Percentiles rank a stretch among this genome's conserved stretches.
These are phyloP conservation scores for Cyrtorhinus lividipennis DNA, from an alignment of 1,140 invertebrate genomes.

Conservation along the genomic window DNA sequence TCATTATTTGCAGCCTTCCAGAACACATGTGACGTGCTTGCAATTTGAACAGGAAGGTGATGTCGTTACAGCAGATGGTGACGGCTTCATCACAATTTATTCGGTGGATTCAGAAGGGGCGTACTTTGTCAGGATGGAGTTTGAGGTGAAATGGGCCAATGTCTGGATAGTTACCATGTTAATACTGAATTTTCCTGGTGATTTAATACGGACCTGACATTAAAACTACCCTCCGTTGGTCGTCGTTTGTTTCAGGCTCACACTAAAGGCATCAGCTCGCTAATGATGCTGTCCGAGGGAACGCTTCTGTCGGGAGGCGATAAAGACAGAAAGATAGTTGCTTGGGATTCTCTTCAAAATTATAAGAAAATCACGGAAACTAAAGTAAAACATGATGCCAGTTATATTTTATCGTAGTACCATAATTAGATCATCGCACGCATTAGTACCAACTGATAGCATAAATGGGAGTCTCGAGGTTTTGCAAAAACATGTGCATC, in stretches of 20 bases:
- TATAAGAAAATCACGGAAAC: slow-evolving; percentile 81
- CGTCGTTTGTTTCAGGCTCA: no score
- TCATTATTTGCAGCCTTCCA: slow-evolving; percentile 44
- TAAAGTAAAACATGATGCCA: slow-evolving; percentile 51
- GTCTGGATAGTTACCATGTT: not conserved
- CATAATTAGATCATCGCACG: no score
- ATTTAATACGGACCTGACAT: no score
- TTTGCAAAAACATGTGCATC: no score
- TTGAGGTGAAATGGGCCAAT: no score
- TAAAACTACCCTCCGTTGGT: no score
- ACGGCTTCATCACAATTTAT: slow-evolving; percentile 88
- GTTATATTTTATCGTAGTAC: no score
- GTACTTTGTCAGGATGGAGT: slow-evolving; percentile 74
- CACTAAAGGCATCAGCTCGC: slow-evolving; percentile 67
- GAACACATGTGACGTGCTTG: slow-evolving; percentile 65
- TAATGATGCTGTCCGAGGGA: slow-evolving; percentile 77
- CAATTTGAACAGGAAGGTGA: slow-evolving; percentile 88
- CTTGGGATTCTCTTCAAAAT: slow-evolving; percentile 81
- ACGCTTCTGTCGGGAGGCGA: slow-evolving; percentile 79
- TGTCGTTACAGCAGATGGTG: slow-evolving; percentile 83
- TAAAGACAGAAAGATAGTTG: slow-evolving; percentile 74
- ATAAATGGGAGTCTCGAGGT: no score
- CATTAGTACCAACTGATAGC: no score
- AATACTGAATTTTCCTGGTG: slow-evolving; percentile 19
- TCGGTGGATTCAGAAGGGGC: slow-evolving; percentile 74